Evolutionary conservation across 2,113 vertebrate genomes (phyloP), one percentile per base, ranked within the genome.

Genomic region (Collichthys lucidus): DNA sequence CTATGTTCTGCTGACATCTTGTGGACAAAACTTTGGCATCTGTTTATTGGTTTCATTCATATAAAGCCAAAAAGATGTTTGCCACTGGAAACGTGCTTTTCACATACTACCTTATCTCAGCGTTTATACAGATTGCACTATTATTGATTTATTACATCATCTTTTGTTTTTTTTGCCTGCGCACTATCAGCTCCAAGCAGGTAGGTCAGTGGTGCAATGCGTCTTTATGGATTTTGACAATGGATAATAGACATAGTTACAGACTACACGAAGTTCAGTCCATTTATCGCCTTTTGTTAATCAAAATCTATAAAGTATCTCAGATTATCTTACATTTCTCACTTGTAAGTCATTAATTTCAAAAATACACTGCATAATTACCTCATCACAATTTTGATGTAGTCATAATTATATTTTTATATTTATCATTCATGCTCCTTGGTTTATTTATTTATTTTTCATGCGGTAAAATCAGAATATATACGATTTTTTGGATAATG

Each of bases 1-100:
- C 29, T 53, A 50, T 69, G n/a, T 56, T 83, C 80, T 94, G 60
- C 80, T 93, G 92, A 87, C 92, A 86, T 64, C 94, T 84, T 73
- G 89, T 88, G 94, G 93, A 83, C 68, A 85, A 68, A 85, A 57
- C 8, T 2, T 55, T 42, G 44, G 20, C 8, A 8, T 26, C 24
- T 17, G 10, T 67, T 42, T 55, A 31, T 71, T 22, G 11, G 4
- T 42, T 60, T 66, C 14, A 78, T 77, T 17, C 20, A 71, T 15
- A 46, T 15, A 14, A 24, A 57, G 31, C 1, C 59, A 20, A 31
- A 31, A 49, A 42, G 0, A 67, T 61, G 29, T 14, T 63, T 40
- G 31, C 19, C 7, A 20, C 20, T 61, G 50, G 20, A 77, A 64
- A 42, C 60, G 26, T 1, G 5, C 35, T 60, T 20, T 24, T 14